Conservation (phyloP, 2,888 invertebrate genomes). For the Dasysyrphus tricinctus region DNA sequence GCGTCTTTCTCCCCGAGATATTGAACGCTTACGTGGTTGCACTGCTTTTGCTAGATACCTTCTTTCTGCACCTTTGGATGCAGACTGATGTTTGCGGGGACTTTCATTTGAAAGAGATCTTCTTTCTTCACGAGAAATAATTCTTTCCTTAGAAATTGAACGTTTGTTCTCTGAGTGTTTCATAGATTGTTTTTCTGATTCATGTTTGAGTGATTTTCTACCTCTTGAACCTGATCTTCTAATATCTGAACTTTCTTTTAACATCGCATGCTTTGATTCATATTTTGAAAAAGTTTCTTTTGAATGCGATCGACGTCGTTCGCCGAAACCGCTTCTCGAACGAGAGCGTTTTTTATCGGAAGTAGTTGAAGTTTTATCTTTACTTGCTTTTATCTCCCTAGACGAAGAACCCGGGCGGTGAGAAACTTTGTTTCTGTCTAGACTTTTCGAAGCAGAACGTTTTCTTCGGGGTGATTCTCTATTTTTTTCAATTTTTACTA, state of each 20-base stretch:
- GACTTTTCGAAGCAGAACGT: constrained; percentile 35
- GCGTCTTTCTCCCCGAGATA: constrained; percentile 50
- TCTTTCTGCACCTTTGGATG: constrained; percentile 76
- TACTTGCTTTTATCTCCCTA: constrained; percentile 42
- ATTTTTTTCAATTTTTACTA: constrained; percentile 19
- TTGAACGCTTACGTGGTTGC: constrained; percentile 49
- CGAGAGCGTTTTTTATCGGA: not conserved
- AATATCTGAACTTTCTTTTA: constrained; percentile 10
- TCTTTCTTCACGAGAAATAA: constrained; percentile 31
- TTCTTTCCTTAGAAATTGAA: constrained; percentile 38
- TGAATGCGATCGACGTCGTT: constrained; percentile 15
- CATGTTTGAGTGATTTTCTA: constrained; percentile 7
- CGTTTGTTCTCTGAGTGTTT: constrained; percentile 34
- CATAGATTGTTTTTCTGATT: constrained; percentile 3
- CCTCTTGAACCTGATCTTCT: constrained; percentile 45
- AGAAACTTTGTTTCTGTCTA: not conserved
- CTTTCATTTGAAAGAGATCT: constrained; percentile 35
- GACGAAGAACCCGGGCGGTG: constrained; percentile 40
- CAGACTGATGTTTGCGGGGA: constrained; percentile 8
- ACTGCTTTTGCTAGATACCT: constrained; percentile 79
- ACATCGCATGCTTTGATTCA: not conserved
- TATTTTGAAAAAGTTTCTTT: constrained; percentile 15
- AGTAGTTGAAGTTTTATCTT: not conserved
- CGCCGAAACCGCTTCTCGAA: not conserved
- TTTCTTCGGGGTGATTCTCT: constrained; percentile 38